Evolutionary conservation across 2,113 vertebrate species (phyloP).

Genomic region (Theristicus caerulescens): DNA sequence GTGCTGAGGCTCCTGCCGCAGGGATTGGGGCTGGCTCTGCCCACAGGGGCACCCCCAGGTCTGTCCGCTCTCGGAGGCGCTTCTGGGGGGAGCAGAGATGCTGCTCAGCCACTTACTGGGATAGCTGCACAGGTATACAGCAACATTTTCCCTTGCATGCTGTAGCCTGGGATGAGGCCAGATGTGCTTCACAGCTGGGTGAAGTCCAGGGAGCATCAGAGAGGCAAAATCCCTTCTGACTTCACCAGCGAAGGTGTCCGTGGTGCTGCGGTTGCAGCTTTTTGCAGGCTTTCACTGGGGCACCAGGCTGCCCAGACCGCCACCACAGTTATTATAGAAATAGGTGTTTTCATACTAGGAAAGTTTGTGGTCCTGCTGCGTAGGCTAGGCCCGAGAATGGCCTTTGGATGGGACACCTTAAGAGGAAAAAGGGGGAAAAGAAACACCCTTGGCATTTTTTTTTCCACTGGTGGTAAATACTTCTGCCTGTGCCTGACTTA

Average conservation of each 20-base stretch:
- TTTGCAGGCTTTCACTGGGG: neutral
- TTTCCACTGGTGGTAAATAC: neutral
- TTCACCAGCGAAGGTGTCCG: neutral
- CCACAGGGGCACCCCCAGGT: rapidly evolving
- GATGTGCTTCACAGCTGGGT: neutral
- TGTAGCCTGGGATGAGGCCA: neutral
- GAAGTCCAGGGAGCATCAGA: neutral
- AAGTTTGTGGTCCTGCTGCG: neutral
- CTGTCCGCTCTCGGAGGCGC: rapidly evolving
- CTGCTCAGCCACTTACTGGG: neutral
- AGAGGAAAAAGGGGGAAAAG: neutral
- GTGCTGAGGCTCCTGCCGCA: neutral
- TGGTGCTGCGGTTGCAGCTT: neutral
- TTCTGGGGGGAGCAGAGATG: neutral
- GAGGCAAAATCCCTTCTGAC: neutral
- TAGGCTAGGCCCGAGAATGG: neutral
- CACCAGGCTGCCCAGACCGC: neutral
- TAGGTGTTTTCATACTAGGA: neutral
- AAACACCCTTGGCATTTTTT: neutral
- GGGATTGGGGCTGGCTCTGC: neutral
- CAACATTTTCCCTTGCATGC: neutral
- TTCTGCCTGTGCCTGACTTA: neutral
- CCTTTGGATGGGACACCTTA: neutral
- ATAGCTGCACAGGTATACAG: neutral
- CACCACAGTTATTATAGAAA: neutral